Conservation (phyloP, 2,888 invertebrate species). For the Aspidiotus rigidus region DNA sequence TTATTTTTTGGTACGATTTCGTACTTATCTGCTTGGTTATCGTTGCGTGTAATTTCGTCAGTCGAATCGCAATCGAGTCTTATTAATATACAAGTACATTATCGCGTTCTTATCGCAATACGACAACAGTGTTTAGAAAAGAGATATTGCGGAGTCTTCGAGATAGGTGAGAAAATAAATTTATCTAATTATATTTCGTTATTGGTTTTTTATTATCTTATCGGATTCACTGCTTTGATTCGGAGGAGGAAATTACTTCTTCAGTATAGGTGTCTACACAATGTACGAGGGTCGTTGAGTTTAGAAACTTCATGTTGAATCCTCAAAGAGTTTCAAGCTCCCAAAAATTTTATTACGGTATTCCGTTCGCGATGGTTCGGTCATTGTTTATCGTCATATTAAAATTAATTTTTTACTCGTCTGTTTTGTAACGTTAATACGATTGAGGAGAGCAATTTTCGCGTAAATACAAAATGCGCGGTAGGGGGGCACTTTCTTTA, state of each 20-base stretch:
- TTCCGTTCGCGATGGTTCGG: no score
- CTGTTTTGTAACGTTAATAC: no score
- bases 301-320: no score
- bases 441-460: no score
- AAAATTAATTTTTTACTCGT: no score
- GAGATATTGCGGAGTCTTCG: not conserved
- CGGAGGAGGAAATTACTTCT: not conserved
- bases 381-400: no score
- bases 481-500: no score
- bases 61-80: not conserved
- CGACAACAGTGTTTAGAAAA: not conserved
- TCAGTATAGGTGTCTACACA: not conserved
- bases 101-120: not conserved
- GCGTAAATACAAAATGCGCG: no score
- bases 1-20: not conserved
- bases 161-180: not conserved
- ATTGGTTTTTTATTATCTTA: conserved; percentile 29
- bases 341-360: no score
- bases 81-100: not conserved
- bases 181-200: conserved; percentile 18
- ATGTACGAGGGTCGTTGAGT: no score
- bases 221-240: not conserved
- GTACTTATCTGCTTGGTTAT: not conserved
- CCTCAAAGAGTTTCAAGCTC: no score
- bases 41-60: not conserved